These are phyloP conservation scores for Cerastoderma edule DNA, from an alignment of 2,888 invertebrate species.

Conservation along the genomic window DNA sequence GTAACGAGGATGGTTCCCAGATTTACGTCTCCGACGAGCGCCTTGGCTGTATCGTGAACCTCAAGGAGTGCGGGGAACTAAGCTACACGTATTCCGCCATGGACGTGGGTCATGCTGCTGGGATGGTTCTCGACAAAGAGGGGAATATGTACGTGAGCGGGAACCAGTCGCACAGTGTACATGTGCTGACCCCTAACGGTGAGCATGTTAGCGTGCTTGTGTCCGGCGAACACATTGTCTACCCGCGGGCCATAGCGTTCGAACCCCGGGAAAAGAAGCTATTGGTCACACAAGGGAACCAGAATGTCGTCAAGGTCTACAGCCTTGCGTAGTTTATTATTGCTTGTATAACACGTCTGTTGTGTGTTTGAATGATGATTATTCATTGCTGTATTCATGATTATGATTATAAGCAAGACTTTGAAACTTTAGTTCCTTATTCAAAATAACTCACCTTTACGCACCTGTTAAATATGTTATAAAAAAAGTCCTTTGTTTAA, in stretches of 20 bases:
- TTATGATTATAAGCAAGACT: too few species aligned
- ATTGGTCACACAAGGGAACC: conserved; percentile 66
- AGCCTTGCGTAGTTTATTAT: conserved; percentile 35
- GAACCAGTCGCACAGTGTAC: conserved; percentile 63
- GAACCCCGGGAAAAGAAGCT: conserved; percentile 63
- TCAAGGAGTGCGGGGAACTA: conserved; percentile 61
- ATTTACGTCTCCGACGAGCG: conserved; percentile 66
- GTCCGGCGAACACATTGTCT: conserved; percentile 59
- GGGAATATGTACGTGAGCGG: conserved; percentile 66
- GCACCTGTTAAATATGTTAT: too few species aligned
- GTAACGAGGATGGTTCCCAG: conserved; percentile 47
- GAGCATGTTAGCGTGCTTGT: conserved; percentile 61
- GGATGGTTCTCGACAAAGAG: conserved; percentile 55
- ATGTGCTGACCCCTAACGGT: conserved; percentile 59
- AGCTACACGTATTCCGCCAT: conserved; percentile 62
- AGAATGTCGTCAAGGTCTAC: conserved; percentile 62
- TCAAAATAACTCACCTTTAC: too few species aligned
- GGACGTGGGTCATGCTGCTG: conserved; percentile 64
- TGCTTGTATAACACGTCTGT: too few species aligned
- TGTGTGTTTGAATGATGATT: too few species aligned
- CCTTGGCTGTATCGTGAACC: conserved; percentile 56
- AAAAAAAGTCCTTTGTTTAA: too few species aligned
- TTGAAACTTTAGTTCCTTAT: too few species aligned
- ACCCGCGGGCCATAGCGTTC: conserved; percentile 64
- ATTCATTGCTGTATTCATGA: too few species aligned